A percentile compares a stretch with the other conserved stretches of the same genome.
These are phyloP conservation scores for Drosophila sproati DNA, from an alignment of 1,140 invertebrate genomes.

Conservation along the genomic window DNA sequence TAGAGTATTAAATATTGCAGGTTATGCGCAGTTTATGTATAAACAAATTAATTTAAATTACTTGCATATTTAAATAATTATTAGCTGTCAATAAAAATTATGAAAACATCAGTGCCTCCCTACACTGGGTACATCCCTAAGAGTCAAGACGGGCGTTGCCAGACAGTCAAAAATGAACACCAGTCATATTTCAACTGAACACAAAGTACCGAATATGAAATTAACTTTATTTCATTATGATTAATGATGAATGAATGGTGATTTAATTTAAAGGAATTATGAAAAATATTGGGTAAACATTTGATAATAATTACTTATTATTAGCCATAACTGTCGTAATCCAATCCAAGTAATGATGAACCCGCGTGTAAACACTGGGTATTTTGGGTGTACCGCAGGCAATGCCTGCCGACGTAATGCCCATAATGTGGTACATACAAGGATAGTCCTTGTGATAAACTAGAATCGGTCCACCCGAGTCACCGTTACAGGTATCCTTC, in stretches of 20 bases:
- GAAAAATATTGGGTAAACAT: neutral
- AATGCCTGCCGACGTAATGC: slow-evolving; percentile 70
- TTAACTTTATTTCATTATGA: no score
- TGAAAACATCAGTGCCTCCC: no score
- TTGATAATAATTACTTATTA: neutral
- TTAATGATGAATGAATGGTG: no score
- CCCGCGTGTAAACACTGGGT: slow-evolving; percentile 74
- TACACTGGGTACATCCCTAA: neutral
- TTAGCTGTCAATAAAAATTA: no score
- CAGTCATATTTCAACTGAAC: slow-evolving; percentile 5
- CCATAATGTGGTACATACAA: slow-evolving; percentile 77
- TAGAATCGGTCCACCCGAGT: slow-evolving; percentile 76
- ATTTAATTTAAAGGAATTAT: no score
- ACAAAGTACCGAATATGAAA: neutral
- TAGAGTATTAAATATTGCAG: no score
- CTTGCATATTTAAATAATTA: no score
- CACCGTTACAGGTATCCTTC: slow-evolving; percentile 84
- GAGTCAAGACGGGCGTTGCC: slow-evolving; percentile 1
- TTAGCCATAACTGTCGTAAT: slow-evolving; percentile 43
- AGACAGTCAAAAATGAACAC: slow-evolving; percentile 7
- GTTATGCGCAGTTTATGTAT: no score
- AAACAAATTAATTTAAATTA: no score
- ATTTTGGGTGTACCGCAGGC: slow-evolving; percentile 63
- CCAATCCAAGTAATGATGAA: slow-evolving; percentile 76
- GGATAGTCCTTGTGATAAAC: slow-evolving; percentile 61